These are phyloP conservation scores for Batillaria attramentaria DNA, from an alignment of 1,140 invertebrate species.

Conservation along the genomic window DNA sequence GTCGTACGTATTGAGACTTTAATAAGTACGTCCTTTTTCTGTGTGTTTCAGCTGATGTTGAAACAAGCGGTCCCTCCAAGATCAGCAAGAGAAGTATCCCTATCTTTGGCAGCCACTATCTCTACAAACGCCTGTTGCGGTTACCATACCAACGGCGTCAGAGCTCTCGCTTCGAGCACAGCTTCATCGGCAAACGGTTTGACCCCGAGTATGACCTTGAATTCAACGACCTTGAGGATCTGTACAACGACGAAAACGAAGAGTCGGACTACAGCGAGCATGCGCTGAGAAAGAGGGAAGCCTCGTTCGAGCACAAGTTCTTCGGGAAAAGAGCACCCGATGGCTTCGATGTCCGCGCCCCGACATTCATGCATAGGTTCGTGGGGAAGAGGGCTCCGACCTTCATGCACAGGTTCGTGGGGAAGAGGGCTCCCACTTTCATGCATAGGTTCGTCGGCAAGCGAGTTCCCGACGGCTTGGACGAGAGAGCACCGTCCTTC, in stretches of 20 bases:
- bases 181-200: slow-evolving; percentile 38
- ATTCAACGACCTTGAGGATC: slow-evolving; percentile 1
- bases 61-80: not conserved
- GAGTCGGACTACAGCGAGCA: not conserved
- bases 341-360: not conserved
- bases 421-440: slow-evolving; percentile 14
- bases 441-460: slow-evolving; percentile 38
- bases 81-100: slow-evolving; percentile 12
- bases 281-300: not conserved
- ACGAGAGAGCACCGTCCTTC: slow-evolving; percentile 26
- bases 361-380: slow-evolving; percentile 6
- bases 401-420: slow-evolving; percentile 8
- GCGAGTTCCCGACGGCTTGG: slow-evolving; percentile 5
- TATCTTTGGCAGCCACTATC: slow-evolving; percentile 25
- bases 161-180: slow-evolving; percentile 29
- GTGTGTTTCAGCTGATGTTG: slow-evolving; percentile 28
- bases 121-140: slow-evolving; percentile 23
- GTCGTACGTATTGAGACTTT: no score
- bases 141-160: slow-evolving; percentile 25
- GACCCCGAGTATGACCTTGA: not conserved
- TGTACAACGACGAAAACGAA: slow-evolving; percentile 5
- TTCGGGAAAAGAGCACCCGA: slow-evolving; percentile 23
- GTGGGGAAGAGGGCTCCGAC: slow-evolving; percentile 7
- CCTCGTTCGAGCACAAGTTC: slow-evolving; percentile 18
- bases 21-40: no score